Evolutionary conservation across 1,140 invertebrate species (phyloP).

Genomic region (Trichogramma pretiosum): DNA sequence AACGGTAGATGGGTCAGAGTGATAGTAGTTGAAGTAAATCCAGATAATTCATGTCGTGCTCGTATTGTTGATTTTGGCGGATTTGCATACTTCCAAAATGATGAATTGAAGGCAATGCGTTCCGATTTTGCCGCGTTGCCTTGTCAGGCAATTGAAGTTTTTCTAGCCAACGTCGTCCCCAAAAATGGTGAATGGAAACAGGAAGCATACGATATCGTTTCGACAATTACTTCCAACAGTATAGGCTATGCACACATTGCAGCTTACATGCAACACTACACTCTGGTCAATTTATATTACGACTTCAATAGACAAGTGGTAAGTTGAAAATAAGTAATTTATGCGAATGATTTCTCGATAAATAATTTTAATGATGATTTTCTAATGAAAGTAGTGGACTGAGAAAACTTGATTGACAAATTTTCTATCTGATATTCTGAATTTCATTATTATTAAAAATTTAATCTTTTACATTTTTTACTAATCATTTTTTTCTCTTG

Average conservation of each 20-base stretch:
- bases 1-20: constrained; percentile 83
- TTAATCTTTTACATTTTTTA: not conserved
- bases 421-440: not conserved
- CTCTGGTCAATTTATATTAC: constrained; percentile 35
- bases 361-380: constrained; percentile 7
- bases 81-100: constrained; percentile 67
- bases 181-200: constrained; percentile 68
- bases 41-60: constrained; percentile 64
- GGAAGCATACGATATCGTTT: constrained; percentile 67
- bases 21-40: constrained; percentile 64
- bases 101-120: constrained; percentile 75
- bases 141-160: constrained; percentile 92
- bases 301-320: constrained; percentile 37
- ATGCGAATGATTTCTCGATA: not conserved
- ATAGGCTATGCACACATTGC: constrained; percentile 80
- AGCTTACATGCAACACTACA: constrained; percentile 57
- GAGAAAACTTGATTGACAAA: too few species aligned
- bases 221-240: constrained; percentile 65
- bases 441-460: constrained; percentile 3
- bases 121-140: constrained; percentile 86
- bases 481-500: constrained; percentile 4
- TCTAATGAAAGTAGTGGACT: constrained; percentile 17
- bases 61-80: constrained; percentile 92
- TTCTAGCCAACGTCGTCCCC: constrained; percentile 80
- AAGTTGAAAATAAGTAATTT: constrained; percentile 18